Evolutionary conservation across 2,113 vertebrate species (phyloP).

Genomic region (Ctenodactylus gundi): DNA sequence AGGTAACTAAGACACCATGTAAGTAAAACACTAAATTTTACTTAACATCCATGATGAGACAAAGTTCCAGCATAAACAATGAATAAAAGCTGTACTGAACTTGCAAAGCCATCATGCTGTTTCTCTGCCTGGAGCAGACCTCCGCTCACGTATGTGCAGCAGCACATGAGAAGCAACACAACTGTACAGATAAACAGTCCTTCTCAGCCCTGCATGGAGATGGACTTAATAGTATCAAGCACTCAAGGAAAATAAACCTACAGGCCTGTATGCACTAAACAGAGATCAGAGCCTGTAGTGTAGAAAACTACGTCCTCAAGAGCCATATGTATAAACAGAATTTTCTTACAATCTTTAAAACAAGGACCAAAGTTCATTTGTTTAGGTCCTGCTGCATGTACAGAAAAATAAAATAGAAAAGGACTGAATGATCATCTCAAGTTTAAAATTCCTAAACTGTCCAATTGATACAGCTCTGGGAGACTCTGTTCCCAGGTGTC

Average conservation of each 20-base stretch:
- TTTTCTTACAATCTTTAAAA: slow-evolving; percentile 79
- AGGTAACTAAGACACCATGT: too few species aligned
- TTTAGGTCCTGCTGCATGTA: slow-evolving; percentile 73
- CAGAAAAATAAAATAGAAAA: slow-evolving; percentile 83
- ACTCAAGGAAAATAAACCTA: slow-evolving; percentile 91
- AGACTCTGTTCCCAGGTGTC: slow-evolving; percentile 68
- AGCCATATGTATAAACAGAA: slow-evolving; percentile 43
- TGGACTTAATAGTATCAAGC: slow-evolving; percentile 90
- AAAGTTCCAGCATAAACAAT: slow-evolving; percentile 90
- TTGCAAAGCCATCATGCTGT: slow-evolving; percentile 84
- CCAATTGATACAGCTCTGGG: slow-evolving; percentile 80
- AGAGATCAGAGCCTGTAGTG: slow-evolving; percentile 90
- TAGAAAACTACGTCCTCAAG: slow-evolving; percentile 71
- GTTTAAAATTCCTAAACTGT: slow-evolving; percentile 83
- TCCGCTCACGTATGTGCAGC: slow-evolving; percentile 80
- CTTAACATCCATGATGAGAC: slow-evolving; percentile 93
- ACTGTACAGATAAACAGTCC: slow-evolving; percentile 88
- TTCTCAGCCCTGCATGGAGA: slow-evolving; percentile 93
- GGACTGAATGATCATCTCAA: slow-evolving; percentile 79
- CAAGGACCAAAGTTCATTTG: slow-evolving; percentile 78
- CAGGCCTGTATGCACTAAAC: slow-evolving; percentile 81
- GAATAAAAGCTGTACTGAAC: slow-evolving; percentile 86
- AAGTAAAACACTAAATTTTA: slow-evolving; percentile 88
- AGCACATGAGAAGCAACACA: slow-evolving; percentile 90
- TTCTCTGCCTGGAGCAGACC: slow-evolving; percentile 85